Evolutionary conservation across 2,797 vertebrate genomes (phyloP), one percentile per base, ranked within the genome.

Genomic region (Squalus acanthias): DNA sequence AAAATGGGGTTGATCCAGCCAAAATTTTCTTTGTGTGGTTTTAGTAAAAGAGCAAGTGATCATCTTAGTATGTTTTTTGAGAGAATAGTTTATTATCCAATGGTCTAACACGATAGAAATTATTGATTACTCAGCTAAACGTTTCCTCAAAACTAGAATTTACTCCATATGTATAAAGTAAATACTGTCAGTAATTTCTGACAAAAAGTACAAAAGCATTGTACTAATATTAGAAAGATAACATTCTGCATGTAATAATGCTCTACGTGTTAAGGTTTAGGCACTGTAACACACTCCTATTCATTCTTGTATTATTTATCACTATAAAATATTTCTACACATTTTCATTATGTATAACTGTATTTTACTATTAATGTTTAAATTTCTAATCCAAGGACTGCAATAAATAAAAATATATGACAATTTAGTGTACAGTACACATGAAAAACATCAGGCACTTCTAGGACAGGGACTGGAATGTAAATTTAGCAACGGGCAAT

Each of bases 401-500:
- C 97, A 96, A 96, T 96, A 96, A 33, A 93, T 96, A 96, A 96
- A 97, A 96, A 96, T 89, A 76, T 94, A 76, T 76, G 96, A 46
- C 96, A 97, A 97, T 96, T n/a, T 6, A 24, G 74, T 72, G 65
- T 65, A 96, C 22, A 96, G 96, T 96, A 96, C 96, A 67, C 72
- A 0, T 74, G 12, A 5, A 33, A 74, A 95, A 26, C n/a, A 95
- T 50, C 9, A 69, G 9, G 20, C 26, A 53, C 1, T 10, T 29
- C 69, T 46, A 24, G 24, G 46, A 70, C 12, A 26, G 67, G 3
- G 17, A 53, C 3, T 67, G n/a, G 65, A 93, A 67, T 93, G 65
- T 69, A 69, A 69, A 93, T 67, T 20, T 39, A 24, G 29, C 39
- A n/a, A 22, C 9, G 9, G n/a, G 22, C n/a, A 10, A n/a, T n/a